phyloP scores from a whole-genome alignment of 2,888 invertebrate genomes.

The Erynnis tages region DNA sequence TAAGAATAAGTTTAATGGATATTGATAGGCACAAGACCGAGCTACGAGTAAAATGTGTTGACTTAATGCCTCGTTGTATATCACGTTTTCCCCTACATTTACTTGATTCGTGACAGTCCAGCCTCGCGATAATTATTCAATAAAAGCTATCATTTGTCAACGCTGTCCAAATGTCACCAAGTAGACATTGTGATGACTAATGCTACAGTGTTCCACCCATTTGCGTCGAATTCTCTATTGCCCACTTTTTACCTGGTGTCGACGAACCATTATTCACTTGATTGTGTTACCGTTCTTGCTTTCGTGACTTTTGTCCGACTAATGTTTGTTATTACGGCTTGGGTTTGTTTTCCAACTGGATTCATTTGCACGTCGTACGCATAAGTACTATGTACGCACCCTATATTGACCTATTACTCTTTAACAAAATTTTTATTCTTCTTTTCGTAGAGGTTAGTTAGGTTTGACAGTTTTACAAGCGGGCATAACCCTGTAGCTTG shows the following conservation, averaged over 20 bases:
- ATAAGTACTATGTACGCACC: background rate
- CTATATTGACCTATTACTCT: too few relatives aligned
- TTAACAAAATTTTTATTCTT: too few relatives aligned
- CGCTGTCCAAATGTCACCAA: slow-evolving; percentile 70
- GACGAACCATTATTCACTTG: slow-evolving; percentile 66
- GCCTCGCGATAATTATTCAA: slow-evolving; percentile 72
- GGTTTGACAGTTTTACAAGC: too few relatives aligned
- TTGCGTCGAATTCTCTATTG: slow-evolving; percentile 66
- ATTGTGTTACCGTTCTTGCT: slow-evolving; percentile 58
- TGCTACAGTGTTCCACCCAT: slow-evolving; percentile 68
- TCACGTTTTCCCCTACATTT: slow-evolving; percentile 48
- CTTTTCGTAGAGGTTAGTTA: too few relatives aligned
- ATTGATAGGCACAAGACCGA: slow-evolving; percentile 8
- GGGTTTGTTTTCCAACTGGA: slow-evolving; percentile 14
- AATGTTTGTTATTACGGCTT: slow-evolving; percentile 11
- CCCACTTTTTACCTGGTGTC: slow-evolving; percentile 73
- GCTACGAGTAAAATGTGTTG: slow-evolving; percentile 16
- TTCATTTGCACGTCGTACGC: background rate
- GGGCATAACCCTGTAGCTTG: too few relatives aligned
- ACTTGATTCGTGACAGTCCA: slow-evolving; percentile 51
- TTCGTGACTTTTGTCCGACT: slow-evolving; percentile 45
- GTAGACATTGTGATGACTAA: slow-evolving; percentile 74
- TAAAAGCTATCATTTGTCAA: slow-evolving; percentile 75
- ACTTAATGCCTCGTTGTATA: slow-evolving; percentile 33
- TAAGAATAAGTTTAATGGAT: too few relatives aligned